Base-by-base conservation (phyloP, 2,113 vertebrate species). In the Spilogale gracilis region DNA sequence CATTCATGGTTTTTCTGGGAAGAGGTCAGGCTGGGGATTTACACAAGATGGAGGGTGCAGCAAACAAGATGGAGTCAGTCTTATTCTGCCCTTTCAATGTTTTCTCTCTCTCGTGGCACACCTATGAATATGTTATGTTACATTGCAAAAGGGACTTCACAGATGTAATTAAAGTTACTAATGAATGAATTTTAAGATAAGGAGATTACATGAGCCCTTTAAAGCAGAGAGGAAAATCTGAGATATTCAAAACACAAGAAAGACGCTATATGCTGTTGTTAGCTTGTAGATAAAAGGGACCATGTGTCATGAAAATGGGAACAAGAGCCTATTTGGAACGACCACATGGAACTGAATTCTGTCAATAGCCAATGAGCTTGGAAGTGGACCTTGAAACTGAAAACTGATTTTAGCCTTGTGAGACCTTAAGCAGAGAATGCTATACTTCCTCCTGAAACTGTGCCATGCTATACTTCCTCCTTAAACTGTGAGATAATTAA, bases 101-200 rank as follows among this genome's bases (percentile, higher is more conserved):
- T 38, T 38, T 87, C 45, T 94, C 21, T 91, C 3, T 93, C 67
- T 93, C 2, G 10, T 83, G 25, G 58, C 52, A 78, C 0, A 60
- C 32, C 4, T 8, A 38, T 84, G 48, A 73, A 89, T 84, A 74
- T 90, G 21, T 79, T 60, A 82, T 74, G 48, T 52, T 90, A 63
- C 23, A 25, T 78, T 25, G 13, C 27, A 65, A 91, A 92, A 81
- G 43, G 76, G 32, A 93, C 9, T 16, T 87, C 60, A 48, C 20
- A 82, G 27, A 54, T 79, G 65, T 93, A 85, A 92, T 63, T 82
- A 89, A 74, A 1, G 3, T 97, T 82, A 90, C 52, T 90, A 43
- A 76, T 48, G 65, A 82, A 43, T 56, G 52, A 54, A 56, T 60
- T 32, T 92, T 56, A 69, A 61, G 43, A 82, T 67, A 92, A 74